Conservation (phyloP, 2,888 invertebrate genomes). For the Leptogaster cylindrica region DNA sequence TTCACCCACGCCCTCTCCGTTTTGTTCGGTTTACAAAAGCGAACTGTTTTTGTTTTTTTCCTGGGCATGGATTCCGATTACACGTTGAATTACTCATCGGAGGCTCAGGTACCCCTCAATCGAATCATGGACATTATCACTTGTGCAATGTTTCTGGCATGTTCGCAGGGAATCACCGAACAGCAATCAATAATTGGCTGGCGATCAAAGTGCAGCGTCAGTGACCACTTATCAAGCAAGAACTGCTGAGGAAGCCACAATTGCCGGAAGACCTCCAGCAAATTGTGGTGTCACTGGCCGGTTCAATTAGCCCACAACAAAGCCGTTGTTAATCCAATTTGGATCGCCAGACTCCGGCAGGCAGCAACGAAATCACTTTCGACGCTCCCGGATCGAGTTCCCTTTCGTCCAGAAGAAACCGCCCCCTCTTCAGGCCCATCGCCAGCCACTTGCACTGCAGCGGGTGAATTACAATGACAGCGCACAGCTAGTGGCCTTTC, state of each 20-base stretch:
- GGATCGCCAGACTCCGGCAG: constrained; percentile 10
- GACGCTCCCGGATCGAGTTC: neutral
- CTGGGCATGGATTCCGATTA: too few species aligned
- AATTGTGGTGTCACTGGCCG: constrained; percentile 15
- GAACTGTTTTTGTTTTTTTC: too few species aligned
- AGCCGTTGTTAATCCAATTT: constrained; percentile 31
- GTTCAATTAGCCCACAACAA: constrained; percentile 27
- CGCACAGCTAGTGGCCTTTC: constrained; percentile 36
- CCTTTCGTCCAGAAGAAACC: constrained; percentile 1
- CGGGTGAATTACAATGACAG: constrained; percentile 23
- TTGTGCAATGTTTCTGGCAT: too few species aligned
- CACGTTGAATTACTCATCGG: too few species aligned
- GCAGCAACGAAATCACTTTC: neutral
- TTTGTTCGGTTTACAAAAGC: too few species aligned
- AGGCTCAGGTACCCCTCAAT: too few species aligned
- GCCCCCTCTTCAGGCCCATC: neutral
- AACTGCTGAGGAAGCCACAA: constrained; percentile 7
- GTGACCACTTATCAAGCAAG: neutral
- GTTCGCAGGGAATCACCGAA: too few species aligned
- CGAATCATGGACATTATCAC: too few species aligned
- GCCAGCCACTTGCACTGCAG: neutral
- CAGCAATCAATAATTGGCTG: too few species aligned
- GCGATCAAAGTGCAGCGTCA: neutral
- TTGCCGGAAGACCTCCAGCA: constrained; percentile 2
- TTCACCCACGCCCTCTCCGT: too few species aligned